These are phyloP conservation scores for Bos indicus DNA, from an alignment of 2,113 vertebrate species.

Conservation along the genomic window DNA sequence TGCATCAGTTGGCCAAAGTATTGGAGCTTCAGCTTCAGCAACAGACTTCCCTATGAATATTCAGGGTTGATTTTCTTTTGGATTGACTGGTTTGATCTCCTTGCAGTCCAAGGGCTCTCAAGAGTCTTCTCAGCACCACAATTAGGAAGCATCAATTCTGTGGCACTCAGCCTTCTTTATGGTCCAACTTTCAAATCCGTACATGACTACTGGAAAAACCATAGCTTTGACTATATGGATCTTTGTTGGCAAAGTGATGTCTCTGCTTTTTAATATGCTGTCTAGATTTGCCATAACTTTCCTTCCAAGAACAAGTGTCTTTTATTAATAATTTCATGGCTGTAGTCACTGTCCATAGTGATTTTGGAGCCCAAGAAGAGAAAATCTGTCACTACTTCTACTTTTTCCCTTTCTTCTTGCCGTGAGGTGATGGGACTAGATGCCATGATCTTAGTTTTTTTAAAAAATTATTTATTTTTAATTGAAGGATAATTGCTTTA, in stretches of 20 bases:
- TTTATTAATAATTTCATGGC: background rate
- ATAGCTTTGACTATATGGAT: background rate
- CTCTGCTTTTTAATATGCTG: background rate
- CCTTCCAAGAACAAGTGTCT: background rate
- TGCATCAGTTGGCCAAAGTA: background rate
- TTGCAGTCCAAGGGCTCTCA: background rate
- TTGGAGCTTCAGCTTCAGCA: background rate
- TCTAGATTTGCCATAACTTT: background rate
- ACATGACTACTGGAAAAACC: background rate
- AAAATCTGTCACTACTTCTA: background rate
- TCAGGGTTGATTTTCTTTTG: background rate
- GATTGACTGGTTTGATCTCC: background rate
- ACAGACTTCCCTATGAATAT: background rate
- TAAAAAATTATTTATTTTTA: background rate
- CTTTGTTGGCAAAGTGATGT: background rate
- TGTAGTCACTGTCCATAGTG: background rate
- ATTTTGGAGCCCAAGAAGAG: background rate
- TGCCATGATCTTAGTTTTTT: background rate
- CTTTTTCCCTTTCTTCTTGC: background rate
- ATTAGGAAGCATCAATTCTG: background rate
- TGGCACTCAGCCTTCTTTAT: background rate
- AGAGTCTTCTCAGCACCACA: background rate
- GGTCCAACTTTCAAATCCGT: background rate
- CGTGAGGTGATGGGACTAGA: background rate
- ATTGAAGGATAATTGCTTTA: background rate